phyloP scores from a whole-genome alignment of 2,888 invertebrate genomes.

The Clivina fossor region DNA sequence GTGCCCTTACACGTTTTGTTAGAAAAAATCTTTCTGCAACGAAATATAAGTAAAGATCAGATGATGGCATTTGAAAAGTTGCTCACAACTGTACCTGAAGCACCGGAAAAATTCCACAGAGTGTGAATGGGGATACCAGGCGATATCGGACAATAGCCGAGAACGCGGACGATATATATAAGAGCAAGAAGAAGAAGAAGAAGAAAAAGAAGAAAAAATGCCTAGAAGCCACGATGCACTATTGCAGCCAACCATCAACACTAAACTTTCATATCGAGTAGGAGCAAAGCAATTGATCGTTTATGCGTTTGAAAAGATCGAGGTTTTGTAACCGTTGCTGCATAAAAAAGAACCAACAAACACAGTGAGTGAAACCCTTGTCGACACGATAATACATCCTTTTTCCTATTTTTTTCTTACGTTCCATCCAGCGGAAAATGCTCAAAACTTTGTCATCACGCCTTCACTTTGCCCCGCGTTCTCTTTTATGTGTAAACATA shows the following conservation, averaged over 20 bases:
- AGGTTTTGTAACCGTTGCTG: conserved; percentile 14
- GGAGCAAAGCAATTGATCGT: conserved; percentile 36
- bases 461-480: too few species aligned
- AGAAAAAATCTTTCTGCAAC: too few species aligned
- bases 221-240: conserved; percentile 4
- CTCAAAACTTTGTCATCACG: conserved; percentile 11
- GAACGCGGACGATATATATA: conserved; percentile 39
- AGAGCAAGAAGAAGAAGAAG: conserved; percentile 36
- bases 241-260: conserved; percentile 15
- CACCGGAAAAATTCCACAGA: conserved; percentile 43
- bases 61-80: conserved; percentile 36
- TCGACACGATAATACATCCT: too few species aligned
- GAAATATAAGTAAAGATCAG: too few species aligned
- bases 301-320: conserved; percentile 4
- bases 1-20: too few species aligned
- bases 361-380: too few species aligned
- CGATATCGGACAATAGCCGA: conserved; percentile 39
- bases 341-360: conserved; percentile 4
- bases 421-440: conserved; percentile 12
- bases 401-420: conserved; percentile 1
- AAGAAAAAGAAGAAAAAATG: conserved; percentile 39
- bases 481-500: conserved; percentile 6
- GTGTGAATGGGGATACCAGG: conserved; percentile 39
- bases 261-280: conserved; percentile 38
- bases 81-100: conserved; percentile 41